A percentile compares a stretch with the other conserved stretches of the same genome.
Conservation (phyloP, 30 jellyfish, hydroid and myxozoan genomes). For the Rhopilema esculentum region DNA sequence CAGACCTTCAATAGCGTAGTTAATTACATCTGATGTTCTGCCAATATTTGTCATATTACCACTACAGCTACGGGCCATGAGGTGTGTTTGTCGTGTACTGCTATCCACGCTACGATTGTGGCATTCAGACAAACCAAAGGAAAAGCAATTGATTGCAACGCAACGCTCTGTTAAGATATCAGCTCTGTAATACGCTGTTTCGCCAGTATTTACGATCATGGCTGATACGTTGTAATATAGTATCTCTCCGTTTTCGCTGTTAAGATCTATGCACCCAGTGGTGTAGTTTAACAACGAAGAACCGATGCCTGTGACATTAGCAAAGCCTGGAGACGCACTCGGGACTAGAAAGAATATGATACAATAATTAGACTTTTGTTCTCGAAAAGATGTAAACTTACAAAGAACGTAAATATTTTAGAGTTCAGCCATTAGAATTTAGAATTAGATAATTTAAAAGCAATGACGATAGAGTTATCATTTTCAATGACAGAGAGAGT, state of each 20-base stretch:
- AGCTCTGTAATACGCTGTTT: conserved; percentile 2
- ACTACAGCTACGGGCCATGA: conserved; percentile 17
- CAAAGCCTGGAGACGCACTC: conserved; percentile 1
- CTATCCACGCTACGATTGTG: not conserved
- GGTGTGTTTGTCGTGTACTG: not conserved
- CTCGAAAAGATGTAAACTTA: not conserved
- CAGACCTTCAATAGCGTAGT: conserved; percentile 1
- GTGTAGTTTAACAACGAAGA: conserved; percentile 17
- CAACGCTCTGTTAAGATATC: not conserved
- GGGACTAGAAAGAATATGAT: conserved; percentile 24
- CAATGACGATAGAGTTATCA: too few relatives aligned
- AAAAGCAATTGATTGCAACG: not conserved
- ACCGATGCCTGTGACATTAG: not conserved
- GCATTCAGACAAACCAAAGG: not conserved
- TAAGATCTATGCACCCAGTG: conserved; percentile 28
- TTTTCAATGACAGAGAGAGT: too few relatives aligned
- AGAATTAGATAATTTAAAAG: too few relatives aligned
- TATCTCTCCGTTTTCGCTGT: conserved; percentile 39
- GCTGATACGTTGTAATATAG: conserved; percentile 14
- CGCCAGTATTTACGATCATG: not conserved
- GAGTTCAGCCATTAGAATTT: too few relatives aligned
- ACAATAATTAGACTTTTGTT: too few relatives aligned
- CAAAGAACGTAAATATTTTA: too few relatives aligned
- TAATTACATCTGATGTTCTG: conserved; percentile 14
- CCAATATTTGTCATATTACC: not conserved